Percentiles rank a stretch among this genome's conserved stretches.
Evolutionary conservation across 2,113 vertebrate species (phyloP).

Genomic region (Machaerirhynchus nigripectus): DNA sequence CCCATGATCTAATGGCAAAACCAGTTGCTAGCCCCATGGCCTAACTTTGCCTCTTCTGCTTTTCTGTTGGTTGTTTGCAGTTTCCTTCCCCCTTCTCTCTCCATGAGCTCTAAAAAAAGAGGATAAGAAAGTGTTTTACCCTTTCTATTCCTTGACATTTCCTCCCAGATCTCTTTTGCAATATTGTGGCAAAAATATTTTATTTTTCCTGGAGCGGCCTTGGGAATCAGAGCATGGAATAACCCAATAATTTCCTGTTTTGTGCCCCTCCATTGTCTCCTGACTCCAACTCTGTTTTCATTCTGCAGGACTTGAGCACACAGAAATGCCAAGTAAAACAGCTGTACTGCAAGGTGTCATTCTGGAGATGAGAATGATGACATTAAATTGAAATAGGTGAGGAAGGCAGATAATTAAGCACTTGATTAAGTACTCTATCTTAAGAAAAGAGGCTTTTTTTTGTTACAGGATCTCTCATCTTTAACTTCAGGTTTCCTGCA

Average conservation of each 20-base stretch:
- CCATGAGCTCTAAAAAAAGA: background rate
- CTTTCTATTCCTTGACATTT: background rate
- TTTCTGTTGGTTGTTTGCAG: background rate
- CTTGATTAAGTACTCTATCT: background rate
- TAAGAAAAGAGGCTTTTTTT: background rate
- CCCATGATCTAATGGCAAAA: background rate
- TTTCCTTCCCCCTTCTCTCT: background rate
- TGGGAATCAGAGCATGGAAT: background rate
- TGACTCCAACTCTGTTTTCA: background rate
- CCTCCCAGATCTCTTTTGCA: background rate
- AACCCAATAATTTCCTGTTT: fast-evolving
- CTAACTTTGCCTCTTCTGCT: background rate
- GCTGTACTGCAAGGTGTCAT: background rate
- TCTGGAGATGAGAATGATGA: background rate
- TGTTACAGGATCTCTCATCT: background rate
- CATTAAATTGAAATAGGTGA: background rate
- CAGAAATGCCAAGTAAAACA: background rate
- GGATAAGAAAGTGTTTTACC: background rate
- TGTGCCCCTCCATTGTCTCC: background rate
- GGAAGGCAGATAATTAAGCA: background rate
- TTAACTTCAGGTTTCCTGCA: background rate
- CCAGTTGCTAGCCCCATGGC: fast-evolving
- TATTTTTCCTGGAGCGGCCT: background rate
- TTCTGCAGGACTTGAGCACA: background rate
- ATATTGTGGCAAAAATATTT: background rate